A percentile compares a stretch with the other conserved stretches of the same genome.
Evolutionary conservation across 2,888 invertebrate genomes (phyloP).

Genomic region (Sepiola atlantica): DNA sequence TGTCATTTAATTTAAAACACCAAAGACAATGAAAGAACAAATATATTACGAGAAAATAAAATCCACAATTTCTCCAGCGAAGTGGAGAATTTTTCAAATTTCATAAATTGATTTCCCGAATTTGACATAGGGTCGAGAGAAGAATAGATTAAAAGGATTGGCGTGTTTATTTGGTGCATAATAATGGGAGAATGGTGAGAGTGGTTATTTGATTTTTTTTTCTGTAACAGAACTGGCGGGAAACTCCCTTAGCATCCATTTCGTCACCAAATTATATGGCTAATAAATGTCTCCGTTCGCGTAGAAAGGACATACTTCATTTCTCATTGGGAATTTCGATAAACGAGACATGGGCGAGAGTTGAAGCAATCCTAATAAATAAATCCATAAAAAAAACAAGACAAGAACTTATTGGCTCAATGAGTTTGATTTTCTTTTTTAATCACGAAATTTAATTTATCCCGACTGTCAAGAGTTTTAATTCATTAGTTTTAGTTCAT

Average conservation of each 20-base stretch:
- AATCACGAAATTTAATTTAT: not conserved
- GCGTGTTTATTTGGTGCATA: not conserved
- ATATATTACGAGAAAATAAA: not conserved
- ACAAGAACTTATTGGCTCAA: no score
- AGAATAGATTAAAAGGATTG: not conserved
- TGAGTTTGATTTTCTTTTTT: no score
- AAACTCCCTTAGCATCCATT: not conserved
- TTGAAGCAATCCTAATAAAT: not conserved
- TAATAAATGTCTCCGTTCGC: not conserved
- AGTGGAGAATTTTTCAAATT: not conserved
- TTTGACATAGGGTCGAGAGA: not conserved
- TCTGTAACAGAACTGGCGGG: not conserved
- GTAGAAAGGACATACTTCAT: not conserved
- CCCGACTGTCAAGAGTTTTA: not conserved
- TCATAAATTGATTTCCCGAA: not conserved
- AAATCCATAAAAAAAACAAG: not conserved
- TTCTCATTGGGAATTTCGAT: not conserved
- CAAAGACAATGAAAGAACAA: not conserved
- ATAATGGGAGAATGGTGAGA: not conserved
- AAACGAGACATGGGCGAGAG: not conserved
- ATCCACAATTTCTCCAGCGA: not conserved
- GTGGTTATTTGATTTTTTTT: not conserved
- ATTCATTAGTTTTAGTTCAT: not conserved
- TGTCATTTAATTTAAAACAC: not conserved
- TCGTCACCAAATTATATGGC: conserved; percentile 16